phyloP scores from a whole-genome alignment of 2,888 invertebrate species.

The Cephus pygmeus region DNA sequence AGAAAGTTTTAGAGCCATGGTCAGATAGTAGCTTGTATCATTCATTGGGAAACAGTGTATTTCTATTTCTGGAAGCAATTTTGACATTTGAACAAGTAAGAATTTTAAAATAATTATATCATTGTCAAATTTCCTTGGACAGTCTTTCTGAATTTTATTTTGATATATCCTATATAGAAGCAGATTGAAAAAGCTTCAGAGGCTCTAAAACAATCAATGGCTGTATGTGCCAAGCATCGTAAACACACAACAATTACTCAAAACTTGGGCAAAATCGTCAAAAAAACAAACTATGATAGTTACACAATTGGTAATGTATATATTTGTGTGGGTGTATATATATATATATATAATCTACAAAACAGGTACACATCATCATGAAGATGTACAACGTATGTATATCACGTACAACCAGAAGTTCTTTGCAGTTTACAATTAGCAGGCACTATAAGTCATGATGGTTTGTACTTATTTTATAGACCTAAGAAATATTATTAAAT shows the following conservation, averaged over 20 bases:
- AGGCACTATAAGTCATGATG: background rate
- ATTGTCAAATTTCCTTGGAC: background rate
- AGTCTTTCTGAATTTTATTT: background rate
- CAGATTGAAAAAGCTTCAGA: constrained; percentile 81
- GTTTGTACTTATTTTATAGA: too few relatives aligned
- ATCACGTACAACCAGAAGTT: background rate
- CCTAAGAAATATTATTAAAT: too few relatives aligned
- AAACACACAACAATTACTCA: constrained; percentile 80
- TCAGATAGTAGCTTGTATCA: constrained; percentile 90
- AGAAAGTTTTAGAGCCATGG: constrained; percentile 83
- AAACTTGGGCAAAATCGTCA: constrained; percentile 84
- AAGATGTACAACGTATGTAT: too few relatives aligned
- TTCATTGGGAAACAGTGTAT: constrained; percentile 88
- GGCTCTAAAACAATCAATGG: constrained; percentile 80
- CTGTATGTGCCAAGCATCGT: constrained; percentile 80
- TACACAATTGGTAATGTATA: constrained; percentile 73
- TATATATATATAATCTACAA: too few relatives aligned
- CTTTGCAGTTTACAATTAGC: background rate
- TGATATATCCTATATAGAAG: constrained; percentile 47
- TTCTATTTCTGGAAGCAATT: constrained; percentile 91
- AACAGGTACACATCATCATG: too few relatives aligned
- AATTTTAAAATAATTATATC: background rate
- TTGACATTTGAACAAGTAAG: constrained; percentile 85
- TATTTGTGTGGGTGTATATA: too few relatives aligned
- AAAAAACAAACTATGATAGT: constrained; percentile 79